phyloP scores from a whole-genome alignment of 2,797 vertebrate species.

The Nannoperca australis region DNA sequence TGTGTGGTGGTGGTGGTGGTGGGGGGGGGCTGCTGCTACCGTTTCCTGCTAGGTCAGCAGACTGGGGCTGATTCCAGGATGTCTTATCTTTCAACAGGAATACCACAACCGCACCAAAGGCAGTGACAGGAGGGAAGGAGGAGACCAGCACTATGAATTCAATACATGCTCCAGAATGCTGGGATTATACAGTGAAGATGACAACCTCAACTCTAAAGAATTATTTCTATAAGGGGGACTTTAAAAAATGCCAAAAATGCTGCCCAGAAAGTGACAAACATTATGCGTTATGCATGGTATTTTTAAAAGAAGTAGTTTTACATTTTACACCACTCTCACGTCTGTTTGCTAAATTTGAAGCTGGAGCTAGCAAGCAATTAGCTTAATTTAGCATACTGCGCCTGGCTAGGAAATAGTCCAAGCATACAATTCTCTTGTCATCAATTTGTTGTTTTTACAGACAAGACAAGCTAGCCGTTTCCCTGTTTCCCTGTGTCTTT shows the following conservation, averaged over 20 bases:
- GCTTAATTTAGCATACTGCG: not conserved
- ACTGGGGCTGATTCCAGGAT: conserved; percentile 63
- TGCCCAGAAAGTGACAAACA: not conserved
- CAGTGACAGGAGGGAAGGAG: conserved; percentile 37
- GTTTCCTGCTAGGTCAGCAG: conserved; percentile 76
- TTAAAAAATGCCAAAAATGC: not conserved
- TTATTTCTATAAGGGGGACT: not conserved
- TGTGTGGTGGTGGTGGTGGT: too few species aligned
- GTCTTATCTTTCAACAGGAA: conserved; percentile 76
- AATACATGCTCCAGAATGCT: conserved; percentile 29
- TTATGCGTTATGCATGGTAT: too few species aligned
- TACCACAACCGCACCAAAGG: conserved; percentile 58
- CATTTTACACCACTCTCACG: not conserved
- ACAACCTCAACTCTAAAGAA: conserved; percentile 2
- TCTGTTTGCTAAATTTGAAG: not conserved
- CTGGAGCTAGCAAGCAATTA: not conserved
- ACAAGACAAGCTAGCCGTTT: not conserved
- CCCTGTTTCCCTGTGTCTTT: not conserved
- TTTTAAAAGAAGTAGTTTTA: not conserved
- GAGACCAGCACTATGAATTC: conserved; percentile 18
- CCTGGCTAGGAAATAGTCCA: too few species aligned
- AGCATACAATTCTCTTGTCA: not conserved
- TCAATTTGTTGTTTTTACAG: not conserved
- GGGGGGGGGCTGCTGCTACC: conserved; percentile 30
- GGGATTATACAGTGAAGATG: conserved; percentile 4